Base-by-base conservation (phyloP, 2,888 invertebrate species). In the Cenopis cana region DNA sequence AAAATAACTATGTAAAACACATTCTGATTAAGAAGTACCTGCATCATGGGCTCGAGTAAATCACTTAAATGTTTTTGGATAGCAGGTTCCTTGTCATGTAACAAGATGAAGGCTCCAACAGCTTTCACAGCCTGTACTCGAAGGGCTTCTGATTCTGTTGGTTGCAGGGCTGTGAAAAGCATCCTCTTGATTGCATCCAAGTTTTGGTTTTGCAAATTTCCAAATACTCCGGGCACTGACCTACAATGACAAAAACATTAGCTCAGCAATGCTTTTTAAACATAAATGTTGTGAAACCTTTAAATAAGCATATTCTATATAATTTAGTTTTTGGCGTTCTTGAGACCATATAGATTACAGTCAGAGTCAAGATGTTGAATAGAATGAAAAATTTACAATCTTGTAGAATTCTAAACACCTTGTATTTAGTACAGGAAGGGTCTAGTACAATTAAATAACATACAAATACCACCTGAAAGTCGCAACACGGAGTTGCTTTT, bases 171-270 rank as follows among this genome's bases (percentile, higher is more conserved):
- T 80, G 97, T 97, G 74, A 96, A 95, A 79, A 99, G 89, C 99
- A 99, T 99, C 88, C 98, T 97, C 86, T 99, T 99, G 80, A 99
- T 99, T 46, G 98, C 95, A 80, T 97, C 97, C 76, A 99, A 89
- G 89, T 99, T 98, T 84, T 98, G 97, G 75, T 95, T 95, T 87
- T 99, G 98, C 84, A 98, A 97, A 87, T 98, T 98, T 50, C 99
- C 99, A 94, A 99, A 99, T 67, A 99, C 97, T 49, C 98, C 98
- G 29, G 99, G 99, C 46, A 99, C 98, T 79, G 98, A 96, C 76
- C 97, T 97, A 36, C 10, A 20, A 88, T 75, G 86, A 75, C 49
- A 41, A 74, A 38, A 73, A n/a, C 5, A 55, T 33, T 36, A 29
- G 41, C 14, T 41, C 46, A 24, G 11, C n/a, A 24, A n/a, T n/a